phyloP scores from a whole-genome alignment of 2,888 invertebrate genomes.

The Spilarctia lutea region DNA sequence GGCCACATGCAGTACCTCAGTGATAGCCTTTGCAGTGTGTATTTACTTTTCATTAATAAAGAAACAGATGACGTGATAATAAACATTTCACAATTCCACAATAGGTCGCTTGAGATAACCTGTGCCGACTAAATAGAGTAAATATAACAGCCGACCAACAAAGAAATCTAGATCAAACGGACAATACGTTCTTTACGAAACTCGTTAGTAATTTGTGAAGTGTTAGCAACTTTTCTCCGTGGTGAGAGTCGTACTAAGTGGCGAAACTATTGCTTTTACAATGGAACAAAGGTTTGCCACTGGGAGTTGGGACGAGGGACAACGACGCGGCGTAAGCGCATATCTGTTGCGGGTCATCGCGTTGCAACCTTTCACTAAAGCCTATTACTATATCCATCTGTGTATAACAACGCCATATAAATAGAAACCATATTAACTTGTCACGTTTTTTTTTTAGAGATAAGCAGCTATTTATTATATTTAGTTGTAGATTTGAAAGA shows the following conservation, averaged over 20 bases:
- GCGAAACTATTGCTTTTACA: constrained; percentile 74
- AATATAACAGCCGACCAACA: constrained; percentile 63
- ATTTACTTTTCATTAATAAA: constrained; percentile 27
- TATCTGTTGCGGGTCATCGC: constrained; percentile 73
- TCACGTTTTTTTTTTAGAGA: not conserved
- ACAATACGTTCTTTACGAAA: constrained; percentile 82
- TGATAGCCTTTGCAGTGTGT: not conserved
- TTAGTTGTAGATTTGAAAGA: not conserved
- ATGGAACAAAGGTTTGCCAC: constrained; percentile 67
- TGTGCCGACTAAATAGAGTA: constrained; percentile 53
- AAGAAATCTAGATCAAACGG: constrained; percentile 81
- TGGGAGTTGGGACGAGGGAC: constrained; percentile 32
- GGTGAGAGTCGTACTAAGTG: constrained; percentile 82
- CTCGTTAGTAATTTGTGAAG: constrained; percentile 75
- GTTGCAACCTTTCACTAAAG: constrained; percentile 73
- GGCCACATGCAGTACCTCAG: not conserved
- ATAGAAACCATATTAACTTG: not conserved
- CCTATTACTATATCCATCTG: constrained; percentile 2
- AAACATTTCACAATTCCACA: constrained; percentile 52
- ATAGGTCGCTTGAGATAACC: constrained; percentile 64
- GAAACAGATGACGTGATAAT: constrained; percentile 24
- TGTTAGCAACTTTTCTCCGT: constrained; percentile 75
- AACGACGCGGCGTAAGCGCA: constrained; percentile 49
- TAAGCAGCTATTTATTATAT: not conserved
- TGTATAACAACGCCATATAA: not conserved